Conservation (phyloP, 2,888 invertebrate species). For the Cyrtodaria siliqua region DNA sequence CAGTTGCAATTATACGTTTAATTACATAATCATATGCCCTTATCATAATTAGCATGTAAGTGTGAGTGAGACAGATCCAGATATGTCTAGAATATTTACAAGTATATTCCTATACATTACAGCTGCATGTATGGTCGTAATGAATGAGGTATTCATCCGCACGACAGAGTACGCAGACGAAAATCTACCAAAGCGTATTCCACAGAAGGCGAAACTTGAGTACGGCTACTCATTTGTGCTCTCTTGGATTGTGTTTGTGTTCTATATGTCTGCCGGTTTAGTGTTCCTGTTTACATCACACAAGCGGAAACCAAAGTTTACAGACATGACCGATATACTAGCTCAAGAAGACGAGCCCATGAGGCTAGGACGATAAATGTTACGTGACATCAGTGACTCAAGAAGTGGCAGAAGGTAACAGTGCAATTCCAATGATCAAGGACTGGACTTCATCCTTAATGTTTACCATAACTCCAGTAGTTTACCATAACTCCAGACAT, state of each 20-base stretch:
- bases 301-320: slow-evolving; percentile 94
- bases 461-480: too few relatives aligned
- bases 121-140: slow-evolving; percentile 93
- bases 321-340: slow-evolving; percentile 91
- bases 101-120: too few relatives aligned
- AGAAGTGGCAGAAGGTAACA: too few relatives aligned
- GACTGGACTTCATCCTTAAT: too few relatives aligned
- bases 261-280: slow-evolving; percentile 90
- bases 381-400: too few relatives aligned
- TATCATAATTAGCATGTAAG: too few relatives aligned
- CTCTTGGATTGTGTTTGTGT: slow-evolving; percentile 92
- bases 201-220: slow-evolving; percentile 89
- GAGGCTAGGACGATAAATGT: slow-evolving; percentile 88
- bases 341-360: slow-evolving; percentile 95
- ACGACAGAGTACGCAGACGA: slow-evolving; percentile 91
- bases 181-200: slow-evolving; percentile 90
- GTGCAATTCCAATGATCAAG: too few relatives aligned
- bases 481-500: too few relatives aligned
- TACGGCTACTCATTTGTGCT: slow-evolving; percentile 88
- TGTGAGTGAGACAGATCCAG: too few relatives aligned
- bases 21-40: too few relatives aligned
- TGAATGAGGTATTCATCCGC: slow-evolving; percentile 93
- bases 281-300: slow-evolving; percentile 93
- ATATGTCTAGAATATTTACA: too few relatives aligned
- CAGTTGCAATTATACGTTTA: too few relatives aligned